Evolutionary conservation across 2,113 vertebrate species (phyloP).

Genomic region (Silurus meridionalis): DNA sequence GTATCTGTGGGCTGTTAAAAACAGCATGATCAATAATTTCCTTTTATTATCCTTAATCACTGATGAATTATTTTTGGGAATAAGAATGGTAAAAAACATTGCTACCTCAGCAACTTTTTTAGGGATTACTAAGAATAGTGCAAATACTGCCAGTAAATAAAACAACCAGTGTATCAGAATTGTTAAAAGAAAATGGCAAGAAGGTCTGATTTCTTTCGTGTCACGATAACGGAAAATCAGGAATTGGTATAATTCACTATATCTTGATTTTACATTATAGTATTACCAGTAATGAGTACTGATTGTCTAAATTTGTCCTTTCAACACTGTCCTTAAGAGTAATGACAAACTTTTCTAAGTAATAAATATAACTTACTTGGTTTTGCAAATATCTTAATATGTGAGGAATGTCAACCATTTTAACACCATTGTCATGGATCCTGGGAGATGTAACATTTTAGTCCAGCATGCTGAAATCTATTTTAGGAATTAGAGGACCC

Average conservation of each 20-base stretch:
- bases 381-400: background rate
- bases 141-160: background rate
- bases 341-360: background rate
- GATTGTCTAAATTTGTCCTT: background rate
- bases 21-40: background rate
- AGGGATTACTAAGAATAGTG: background rate
- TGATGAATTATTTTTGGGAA: background rate
- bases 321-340: background rate
- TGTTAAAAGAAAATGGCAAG: background rate
- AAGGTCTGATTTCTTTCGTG: background rate
- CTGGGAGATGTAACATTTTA: background rate
- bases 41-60: background rate
- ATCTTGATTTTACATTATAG: background rate
- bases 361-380: background rate
- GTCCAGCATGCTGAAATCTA: background rate
- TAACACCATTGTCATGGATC: background rate
- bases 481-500: background rate
- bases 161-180: background rate
- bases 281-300: background rate
- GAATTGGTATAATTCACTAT: background rate
- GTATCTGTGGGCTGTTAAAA: background rate
- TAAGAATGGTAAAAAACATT: background rate
- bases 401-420: background rate
- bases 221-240: background rate
- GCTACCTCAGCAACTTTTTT: background rate